Evolutionary conservation across 2,113 vertebrate genomes (phyloP).

Genomic region (Clarias macrocephalus): DNA sequence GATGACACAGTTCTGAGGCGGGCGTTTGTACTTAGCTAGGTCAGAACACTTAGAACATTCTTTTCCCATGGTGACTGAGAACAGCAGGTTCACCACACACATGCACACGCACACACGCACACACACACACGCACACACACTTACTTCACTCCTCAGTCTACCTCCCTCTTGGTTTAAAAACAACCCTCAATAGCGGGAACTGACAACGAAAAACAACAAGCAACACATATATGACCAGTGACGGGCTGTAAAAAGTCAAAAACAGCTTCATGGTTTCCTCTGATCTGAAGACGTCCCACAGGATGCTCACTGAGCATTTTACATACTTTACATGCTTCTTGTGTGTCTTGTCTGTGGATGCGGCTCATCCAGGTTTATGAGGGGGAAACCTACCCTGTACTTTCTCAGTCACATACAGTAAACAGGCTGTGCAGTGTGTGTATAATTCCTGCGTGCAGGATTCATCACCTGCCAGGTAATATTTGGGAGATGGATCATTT

Average conservation of each 20-base stretch:
- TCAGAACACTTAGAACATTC: conserved; percentile 13
- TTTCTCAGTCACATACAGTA: too few species aligned
- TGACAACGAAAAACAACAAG: neutral
- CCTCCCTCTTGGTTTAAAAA: neutral
- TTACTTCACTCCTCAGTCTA: neutral
- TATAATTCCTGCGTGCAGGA: neutral
- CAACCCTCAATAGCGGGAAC: neutral
- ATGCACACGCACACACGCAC: neutral
- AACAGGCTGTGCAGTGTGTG: too few species aligned
- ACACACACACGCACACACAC: neutral
- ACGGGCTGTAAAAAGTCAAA: neutral
- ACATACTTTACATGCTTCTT: neutral
- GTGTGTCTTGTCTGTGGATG: neutral
- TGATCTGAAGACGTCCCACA: neutral
- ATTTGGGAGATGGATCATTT: neutral
- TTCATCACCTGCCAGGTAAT: neutral
- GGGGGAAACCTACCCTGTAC: neutral
- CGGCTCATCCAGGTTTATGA: neutral
- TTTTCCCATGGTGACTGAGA: conserved; percentile 10
- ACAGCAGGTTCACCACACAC: neutral
- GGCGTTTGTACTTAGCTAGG: conserved; percentile 20
- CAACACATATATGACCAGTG: neutral
- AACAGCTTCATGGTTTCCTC: neutral
- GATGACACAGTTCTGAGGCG: conserved; percentile 23
- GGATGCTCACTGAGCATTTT: neutral